These are phyloP conservation scores for Lasioglossum baleicum DNA, from an alignment of 1,140 invertebrate species.

Conservation along the genomic window DNA sequence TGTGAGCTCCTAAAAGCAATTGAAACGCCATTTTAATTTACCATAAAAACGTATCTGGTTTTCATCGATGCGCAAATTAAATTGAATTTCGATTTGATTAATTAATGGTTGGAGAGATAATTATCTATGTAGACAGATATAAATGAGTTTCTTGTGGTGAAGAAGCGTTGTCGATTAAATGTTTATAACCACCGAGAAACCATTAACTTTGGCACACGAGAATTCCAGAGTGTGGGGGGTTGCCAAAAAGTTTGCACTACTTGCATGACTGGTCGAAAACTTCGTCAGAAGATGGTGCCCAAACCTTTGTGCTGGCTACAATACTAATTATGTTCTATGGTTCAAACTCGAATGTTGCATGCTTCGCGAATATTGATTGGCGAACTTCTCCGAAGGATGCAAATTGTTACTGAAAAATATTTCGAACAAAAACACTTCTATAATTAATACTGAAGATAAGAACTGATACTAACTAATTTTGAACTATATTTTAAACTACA, in stretches of 20 bases:
- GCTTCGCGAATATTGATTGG: not conserved
- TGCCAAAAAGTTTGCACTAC: not conserved
- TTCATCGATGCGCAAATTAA: too few relatives aligned
- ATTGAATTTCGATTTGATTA: too few relatives aligned
- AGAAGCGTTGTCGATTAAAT: not conserved
- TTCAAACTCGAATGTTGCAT: constrained; percentile 19
- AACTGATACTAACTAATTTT: too few relatives aligned
- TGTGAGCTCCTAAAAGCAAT: too few relatives aligned
- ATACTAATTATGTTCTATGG: constrained; percentile 26
- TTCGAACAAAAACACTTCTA: too few relatives aligned
- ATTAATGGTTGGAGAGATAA: too few relatives aligned
- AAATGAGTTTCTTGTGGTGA: too few relatives aligned
- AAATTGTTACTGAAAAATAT: not conserved
- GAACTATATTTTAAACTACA: too few relatives aligned
- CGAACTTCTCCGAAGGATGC: not conserved
- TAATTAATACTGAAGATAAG: too few relatives aligned
- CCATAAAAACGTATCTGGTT: too few relatives aligned
- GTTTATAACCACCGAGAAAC: not conserved
- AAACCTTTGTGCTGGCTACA: not conserved
- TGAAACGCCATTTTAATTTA: too few relatives aligned
- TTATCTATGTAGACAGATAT: too few relatives aligned
- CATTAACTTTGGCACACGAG: not conserved
- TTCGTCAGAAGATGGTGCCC: not conserved
- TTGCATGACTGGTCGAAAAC: not conserved
- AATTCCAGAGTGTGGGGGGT: not conserved